Evolutionary conservation across 2,888 invertebrate genomes (phyloP), one percentile per base, ranked within the genome.

Genomic region (Platycheirus rosarum): DNA sequence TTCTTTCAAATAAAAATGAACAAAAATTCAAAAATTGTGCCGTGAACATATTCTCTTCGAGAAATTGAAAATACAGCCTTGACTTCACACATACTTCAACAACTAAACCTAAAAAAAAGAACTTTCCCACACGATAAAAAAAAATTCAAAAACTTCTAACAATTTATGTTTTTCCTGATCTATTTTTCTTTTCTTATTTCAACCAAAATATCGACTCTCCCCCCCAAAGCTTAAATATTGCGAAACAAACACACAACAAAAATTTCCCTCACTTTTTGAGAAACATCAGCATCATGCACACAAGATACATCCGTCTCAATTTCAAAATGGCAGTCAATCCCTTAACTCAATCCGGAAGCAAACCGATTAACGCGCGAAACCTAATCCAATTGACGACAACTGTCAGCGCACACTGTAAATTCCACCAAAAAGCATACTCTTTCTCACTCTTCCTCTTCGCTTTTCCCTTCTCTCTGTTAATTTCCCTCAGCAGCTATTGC

Each of bases 361-460:
- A 65, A 51, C 77, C 32, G 77, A 57, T 65, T 51, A 74, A 26
- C 48, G n/a, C n/a, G n/a, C n/a, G 66, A 68, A 74, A 79, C 74
- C 62, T 14, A 71, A 73, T 55, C 76, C 40, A 18, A 11, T 65
- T 65, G 65, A 53, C 74, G 65, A 53, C 74, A 63, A 69, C 49
- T 44, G 5, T 57, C 16, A 35, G 55, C 13, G 44, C 46, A 18
- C n/a, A 13, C 44, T 18, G 46, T 32, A 53, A 32, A 42, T 37
- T 14, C 51, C 14, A 5, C 29, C n/a, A 63, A 16, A 14, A 57
- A 16, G 14, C 18, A 40, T 16, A 78, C 51, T 55, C 6, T 42
- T 32, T 44, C n/a, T 26, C 14, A 23, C 40, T 13, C 44, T 18
- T 32, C 32, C n/a, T 18, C 14, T 48, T 42, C 32, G 18, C 37